phyloP scores from a whole-genome alignment of 2,113 vertebrate genomes.

The Austrofundulus limnaeus region DNA sequence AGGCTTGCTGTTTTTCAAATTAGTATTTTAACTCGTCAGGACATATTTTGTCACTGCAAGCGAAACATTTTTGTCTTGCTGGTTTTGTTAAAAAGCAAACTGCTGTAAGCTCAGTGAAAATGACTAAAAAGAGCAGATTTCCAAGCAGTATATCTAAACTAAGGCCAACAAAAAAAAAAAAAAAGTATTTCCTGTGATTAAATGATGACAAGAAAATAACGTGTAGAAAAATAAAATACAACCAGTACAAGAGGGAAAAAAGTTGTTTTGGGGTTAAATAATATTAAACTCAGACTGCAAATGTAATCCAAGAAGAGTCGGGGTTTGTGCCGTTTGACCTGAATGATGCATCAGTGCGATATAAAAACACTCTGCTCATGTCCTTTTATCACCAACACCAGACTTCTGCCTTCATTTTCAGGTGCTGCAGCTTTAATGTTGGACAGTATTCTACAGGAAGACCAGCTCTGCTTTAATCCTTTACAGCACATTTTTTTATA shows the following conservation, averaged over 20 bases:
- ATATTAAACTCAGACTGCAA: background rate
- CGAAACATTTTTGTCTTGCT: background rate
- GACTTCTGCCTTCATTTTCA: slow-evolving; percentile 12
- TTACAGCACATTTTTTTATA: slow-evolving; percentile 11
- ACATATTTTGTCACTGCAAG: background rate
- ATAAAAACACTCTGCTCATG: slow-evolving; percentile 8
- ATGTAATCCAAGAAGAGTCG: background rate
- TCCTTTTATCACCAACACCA: slow-evolving; percentile 6
- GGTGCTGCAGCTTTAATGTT: slow-evolving; percentile 12
- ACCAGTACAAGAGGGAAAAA: background rate
- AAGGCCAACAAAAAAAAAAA: background rate
- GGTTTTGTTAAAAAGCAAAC: background rate
- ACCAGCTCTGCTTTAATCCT: slow-evolving; percentile 8
- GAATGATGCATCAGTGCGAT: slow-evolving; percentile 24
- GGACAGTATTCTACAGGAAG: slow-evolving; percentile 9
- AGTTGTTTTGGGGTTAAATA: background rate
- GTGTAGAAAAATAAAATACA: background rate
- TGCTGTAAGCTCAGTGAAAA: background rate
- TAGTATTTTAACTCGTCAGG: background rate
- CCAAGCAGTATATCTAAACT: too few species aligned
- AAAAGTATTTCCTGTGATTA: background rate
- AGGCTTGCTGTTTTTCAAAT: background rate
- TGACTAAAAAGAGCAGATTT: background rate
- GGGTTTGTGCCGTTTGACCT: background rate
- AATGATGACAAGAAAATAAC: background rate